These are phyloP conservation scores for Coelopa frigida DNA, from an alignment of 1,140 invertebrate species.

Conservation along the genomic window DNA sequence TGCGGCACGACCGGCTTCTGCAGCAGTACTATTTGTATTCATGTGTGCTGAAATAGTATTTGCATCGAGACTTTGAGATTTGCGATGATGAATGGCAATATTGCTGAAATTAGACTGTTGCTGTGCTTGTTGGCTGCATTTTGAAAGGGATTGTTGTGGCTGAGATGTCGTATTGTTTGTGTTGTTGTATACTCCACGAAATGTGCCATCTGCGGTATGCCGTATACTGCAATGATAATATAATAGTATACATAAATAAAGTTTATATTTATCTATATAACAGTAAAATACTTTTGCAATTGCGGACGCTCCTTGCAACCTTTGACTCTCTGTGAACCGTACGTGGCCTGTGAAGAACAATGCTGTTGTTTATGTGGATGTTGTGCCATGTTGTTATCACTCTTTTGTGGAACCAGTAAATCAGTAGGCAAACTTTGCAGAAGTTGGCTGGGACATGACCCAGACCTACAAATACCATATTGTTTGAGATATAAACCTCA, in stretches of 20 bases:
- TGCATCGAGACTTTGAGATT: slow-evolving; percentile 73
- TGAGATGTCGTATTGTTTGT: slow-evolving; percentile 12
- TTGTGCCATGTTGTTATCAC: slow-evolving; percentile 5
- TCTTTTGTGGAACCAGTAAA: background rate
- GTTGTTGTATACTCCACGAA: slow-evolving; percentile 20
- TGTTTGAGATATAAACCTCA: background rate
- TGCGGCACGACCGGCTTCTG: slow-evolving; percentile 38
- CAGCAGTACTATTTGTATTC: slow-evolving; percentile 31
- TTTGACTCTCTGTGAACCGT: slow-evolving; percentile 40
- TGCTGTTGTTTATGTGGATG: slow-evolving; percentile 5
- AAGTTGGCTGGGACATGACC: slow-evolving; percentile 82
- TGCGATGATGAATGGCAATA: slow-evolving; percentile 56
- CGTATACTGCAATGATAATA: slow-evolving; percentile 18
- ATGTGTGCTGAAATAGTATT: slow-evolving; percentile 40
- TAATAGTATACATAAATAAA: background rate
- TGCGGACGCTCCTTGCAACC: slow-evolving; percentile 35
- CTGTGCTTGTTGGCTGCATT: slow-evolving; percentile 17
- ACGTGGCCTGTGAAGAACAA: slow-evolving; percentile 8
- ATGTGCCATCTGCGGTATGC: slow-evolving; percentile 35
- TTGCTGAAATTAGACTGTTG: slow-evolving; percentile 16
- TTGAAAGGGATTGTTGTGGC: slow-evolving; percentile 9
- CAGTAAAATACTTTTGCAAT: slow-evolving; percentile 14
- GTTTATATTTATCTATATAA: no score
- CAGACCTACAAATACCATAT: slow-evolving; percentile 58
- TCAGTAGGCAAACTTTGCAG: slow-evolving; percentile 54